phyloP scores from a whole-genome alignment of 2,797 vertebrate species.

The Alauda arvensis region DNA sequence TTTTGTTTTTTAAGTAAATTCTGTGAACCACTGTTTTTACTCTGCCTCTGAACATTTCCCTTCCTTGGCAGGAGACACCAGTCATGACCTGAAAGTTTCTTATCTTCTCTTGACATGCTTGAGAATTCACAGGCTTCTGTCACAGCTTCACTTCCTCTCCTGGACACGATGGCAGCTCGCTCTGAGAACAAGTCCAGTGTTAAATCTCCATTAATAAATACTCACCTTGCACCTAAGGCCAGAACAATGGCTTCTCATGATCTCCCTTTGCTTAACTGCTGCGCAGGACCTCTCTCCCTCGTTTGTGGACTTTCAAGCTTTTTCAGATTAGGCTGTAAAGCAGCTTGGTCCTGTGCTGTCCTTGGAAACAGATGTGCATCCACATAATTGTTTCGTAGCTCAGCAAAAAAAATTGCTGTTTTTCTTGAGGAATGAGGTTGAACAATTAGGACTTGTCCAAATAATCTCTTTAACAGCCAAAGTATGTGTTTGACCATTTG shows the following conservation, averaged over 20 bases:
- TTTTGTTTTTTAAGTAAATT: neutral
- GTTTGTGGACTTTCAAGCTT: neutral
- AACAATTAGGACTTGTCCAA: constrained; percentile 4
- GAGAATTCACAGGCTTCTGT: neutral
- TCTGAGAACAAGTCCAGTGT: neutral
- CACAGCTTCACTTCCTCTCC: neutral
- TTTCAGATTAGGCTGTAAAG: neutral
- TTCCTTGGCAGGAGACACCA: neutral
- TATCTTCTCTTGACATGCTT: neutral
- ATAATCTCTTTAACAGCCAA: constrained; percentile 44
- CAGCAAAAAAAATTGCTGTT: neutral
- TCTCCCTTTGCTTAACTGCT: neutral
- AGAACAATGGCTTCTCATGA: neutral
- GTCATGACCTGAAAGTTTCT: neutral
- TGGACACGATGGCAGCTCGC: neutral
- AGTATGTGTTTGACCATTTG: constrained; percentile 19
- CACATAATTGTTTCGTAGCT: neutral
- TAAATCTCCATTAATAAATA: neutral
- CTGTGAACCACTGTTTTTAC: neutral
- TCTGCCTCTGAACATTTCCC: neutral
- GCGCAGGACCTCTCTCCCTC: neutral
- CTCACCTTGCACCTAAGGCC: neutral
- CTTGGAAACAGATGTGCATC: neutral
- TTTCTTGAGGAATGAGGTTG: neutral
- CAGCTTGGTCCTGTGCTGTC: neutral